phyloP scores from a whole-genome alignment of 2,797 vertebrate species.

The Hippoglossus hippoglossus region DNA sequence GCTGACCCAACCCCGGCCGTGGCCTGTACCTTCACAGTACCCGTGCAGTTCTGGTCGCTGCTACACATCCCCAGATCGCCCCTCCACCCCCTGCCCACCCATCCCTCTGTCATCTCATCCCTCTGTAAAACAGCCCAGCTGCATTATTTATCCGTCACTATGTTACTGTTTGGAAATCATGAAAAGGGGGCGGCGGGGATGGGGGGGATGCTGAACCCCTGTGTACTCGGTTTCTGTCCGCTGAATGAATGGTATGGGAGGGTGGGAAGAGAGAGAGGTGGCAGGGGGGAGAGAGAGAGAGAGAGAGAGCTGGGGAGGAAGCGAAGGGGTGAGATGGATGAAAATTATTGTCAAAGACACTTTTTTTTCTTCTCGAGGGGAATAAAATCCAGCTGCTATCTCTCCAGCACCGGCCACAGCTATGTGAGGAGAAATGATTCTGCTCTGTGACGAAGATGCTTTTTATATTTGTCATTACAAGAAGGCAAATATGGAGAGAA shows the following conservation, averaged over 20 bases:
- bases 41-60: constrained; percentile 49
- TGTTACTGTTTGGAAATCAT: constrained; percentile 63
- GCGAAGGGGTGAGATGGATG: not conserved
- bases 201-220: constrained; percentile 38
- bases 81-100: not conserved
- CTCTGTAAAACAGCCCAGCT: constrained; percentile 55
- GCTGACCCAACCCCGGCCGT: constrained; percentile 32
- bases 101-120: constrained; percentile 57
- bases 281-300: not conserved
- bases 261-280: constrained; percentile 1
- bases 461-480: constrained; percentile 10
- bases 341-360: constrained; percentile 15
- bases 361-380: constrained; percentile 28
- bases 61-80: constrained; percentile 13
- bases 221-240: constrained; percentile 37
- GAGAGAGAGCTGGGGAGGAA: constrained; percentile 13
- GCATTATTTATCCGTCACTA: constrained; percentile 72
- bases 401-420: constrained; percentile 20
- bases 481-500: constrained; percentile 32
- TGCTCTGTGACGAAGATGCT: constrained; percentile 13
- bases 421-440: constrained; percentile 15
- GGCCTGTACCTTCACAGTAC: constrained; percentile 36
- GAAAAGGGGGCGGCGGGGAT: constrained; percentile 38
- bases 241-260: constrained; percentile 29
- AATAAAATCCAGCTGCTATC: constrained; percentile 50